Base-by-base conservation (phyloP, 2,797 vertebrate genomes). In the Amphiprion clarkii region DNA sequence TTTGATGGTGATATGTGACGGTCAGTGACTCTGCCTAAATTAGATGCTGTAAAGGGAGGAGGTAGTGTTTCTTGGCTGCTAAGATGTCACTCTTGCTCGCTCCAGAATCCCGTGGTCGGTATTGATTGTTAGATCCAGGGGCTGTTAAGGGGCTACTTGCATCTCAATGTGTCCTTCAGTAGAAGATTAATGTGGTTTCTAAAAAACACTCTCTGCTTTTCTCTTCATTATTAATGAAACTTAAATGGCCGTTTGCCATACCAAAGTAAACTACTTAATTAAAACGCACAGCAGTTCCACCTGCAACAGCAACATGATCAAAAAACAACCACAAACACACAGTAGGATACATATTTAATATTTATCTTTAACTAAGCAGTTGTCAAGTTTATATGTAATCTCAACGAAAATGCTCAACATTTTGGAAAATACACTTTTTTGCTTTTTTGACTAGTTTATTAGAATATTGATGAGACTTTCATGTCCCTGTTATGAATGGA, bases 91-190 rank as follows among this genome's bases (percentile, higher is more conserved):
- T 77, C 67, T 74, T 5, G 13, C 66, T 51, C 11, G 33, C 55
- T 74, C 44, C 53, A 56, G 67, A 49, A 56, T 83, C 80, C 85
- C 67, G 73, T 81, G 73, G 73, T 17, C 63, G 19, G 71, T 90
- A 94, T 94, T 91, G 92, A 92, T 90, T 55, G 73, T 83, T 55
- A 64, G 79, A 91, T 87, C 74, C 74, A 46, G 74, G 42, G 58
- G 74, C 88, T 81, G 87, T 82, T 91, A 85, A 85, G 76, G 51
- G 64, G 55, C 83, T 54, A 7, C 73, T 80, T 85, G 87, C 81
- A 91, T 90, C 78, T 87, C 80, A 93, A 87, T 89, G 82, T 87
- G 77, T 88, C 80, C 57, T 64, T 86, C 62, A 78, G 66, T 33
- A 42, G 49, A 88, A 87, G 87, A 90, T 91, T 78, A 84, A 92